Conservation (phyloP, 2,113 vertebrate species). For the Colistium nudipinnis region DNA sequence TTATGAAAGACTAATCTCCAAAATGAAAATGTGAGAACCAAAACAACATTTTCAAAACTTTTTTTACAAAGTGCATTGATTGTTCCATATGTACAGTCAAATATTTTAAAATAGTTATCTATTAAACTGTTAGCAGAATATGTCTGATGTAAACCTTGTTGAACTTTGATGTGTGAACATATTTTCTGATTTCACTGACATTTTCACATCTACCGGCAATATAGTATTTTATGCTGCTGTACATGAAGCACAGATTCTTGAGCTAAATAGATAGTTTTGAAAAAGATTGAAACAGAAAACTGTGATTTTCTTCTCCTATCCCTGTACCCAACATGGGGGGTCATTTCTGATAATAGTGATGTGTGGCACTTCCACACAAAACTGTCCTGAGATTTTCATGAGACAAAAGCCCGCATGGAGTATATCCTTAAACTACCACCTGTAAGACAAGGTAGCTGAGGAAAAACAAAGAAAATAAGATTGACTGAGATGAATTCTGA, state of each 20-base stretch:
- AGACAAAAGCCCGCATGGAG: background rate
- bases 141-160: too few relatives aligned
- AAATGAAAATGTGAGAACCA: too few relatives aligned
- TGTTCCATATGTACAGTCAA: too few relatives aligned
- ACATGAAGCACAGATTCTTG: background rate
- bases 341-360: background rate
- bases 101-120: too few relatives aligned
- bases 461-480: background rate
- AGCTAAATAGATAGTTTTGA: background rate
- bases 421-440: background rate
- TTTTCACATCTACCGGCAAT: background rate
- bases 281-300: too few relatives aligned
- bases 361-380: background rate
- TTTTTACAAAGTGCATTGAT: too few relatives aligned
- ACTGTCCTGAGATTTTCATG: background rate
- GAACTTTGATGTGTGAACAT: too few relatives aligned
- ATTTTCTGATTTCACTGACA: background rate
- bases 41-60: too few relatives aligned
- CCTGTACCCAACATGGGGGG: too few relatives aligned
- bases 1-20: too few relatives aligned
- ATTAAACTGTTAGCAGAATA: too few relatives aligned
- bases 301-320: too few relatives aligned
- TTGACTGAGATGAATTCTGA: background rate
- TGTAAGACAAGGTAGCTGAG: slow-evolving; percentile 13
- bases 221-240: background rate